Base-by-base conservation (phyloP, 2,888 invertebrate species). In the Polyommatus iphigenia region DNA sequence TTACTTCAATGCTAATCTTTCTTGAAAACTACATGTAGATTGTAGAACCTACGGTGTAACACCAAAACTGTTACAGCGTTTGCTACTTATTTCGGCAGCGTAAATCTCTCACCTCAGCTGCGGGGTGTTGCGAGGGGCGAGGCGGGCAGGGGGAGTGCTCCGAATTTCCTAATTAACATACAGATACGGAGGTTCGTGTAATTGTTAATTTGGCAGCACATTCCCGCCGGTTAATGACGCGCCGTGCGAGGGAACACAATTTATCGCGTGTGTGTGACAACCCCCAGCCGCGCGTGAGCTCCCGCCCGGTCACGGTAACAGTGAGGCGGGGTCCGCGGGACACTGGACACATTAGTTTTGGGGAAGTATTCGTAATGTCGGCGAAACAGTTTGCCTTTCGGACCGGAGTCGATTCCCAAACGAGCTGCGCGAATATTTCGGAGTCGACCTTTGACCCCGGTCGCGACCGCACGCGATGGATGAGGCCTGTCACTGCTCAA, bases 201-300 rank as follows among this genome's bases (percentile, higher is more conserved):
- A 92, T 92, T 92, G 92, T 92, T 92, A 92, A 92, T 92, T 92
- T 91, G 91, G 90, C 87, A 87, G 86, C 89, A 90, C 90, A 90
- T 91, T 90, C 91, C 87, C 84, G 85, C 86, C 84, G 86, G 86
- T 89, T 91, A 92, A 92, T 92, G 92, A 91, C 86, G 90, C 91
- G 90, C 84, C 87, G 85, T 84, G 83, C 85, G 82, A 82, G 85
- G 80, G 84, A 84, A 85, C 85, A 83, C 85, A 84, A 87, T 88
- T 87, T 88, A 89, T 89, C 86, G 90, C 89, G 88, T 87, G 89
- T 89, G 86, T 90, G 91, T 89, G 89, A 87, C 89, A 87, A 82
- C 82, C 80, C 78, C 90, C 88, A 86, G 81, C 73, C 3, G 75
- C 76, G 10, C 29, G n/a, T 79, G 89, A 85, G 79, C 88, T 78